Conservation (phyloP, 1,140 invertebrate species). For the Panagrolaimus sp. region DNA sequence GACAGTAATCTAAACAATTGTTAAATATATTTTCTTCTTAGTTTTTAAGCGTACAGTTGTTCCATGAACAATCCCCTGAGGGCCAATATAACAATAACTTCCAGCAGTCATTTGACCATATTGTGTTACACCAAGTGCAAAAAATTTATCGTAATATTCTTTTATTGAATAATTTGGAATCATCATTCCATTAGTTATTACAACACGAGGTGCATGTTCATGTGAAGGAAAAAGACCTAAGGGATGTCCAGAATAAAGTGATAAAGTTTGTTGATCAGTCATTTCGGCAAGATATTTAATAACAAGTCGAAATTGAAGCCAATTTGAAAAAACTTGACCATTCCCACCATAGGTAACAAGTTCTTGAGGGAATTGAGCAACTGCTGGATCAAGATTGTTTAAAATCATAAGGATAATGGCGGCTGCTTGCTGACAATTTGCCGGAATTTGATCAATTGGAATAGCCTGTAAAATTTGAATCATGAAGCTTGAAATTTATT, state of each 20-base stretch:
- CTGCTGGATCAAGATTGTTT: constrained; percentile 54
- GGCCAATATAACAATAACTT: constrained; percentile 71
- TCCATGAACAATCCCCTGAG: constrained; percentile 71
- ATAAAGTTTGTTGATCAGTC: constrained; percentile 67
- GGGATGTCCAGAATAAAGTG: constrained; percentile 70
- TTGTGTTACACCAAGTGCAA: constrained; percentile 67
- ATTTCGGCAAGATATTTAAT: constrained; percentile 68
- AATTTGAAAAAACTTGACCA: constrained; percentile 71
- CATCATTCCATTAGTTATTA: constrained; percentile 71
- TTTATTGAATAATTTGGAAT: constrained; percentile 69
- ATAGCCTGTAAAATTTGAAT: constrained; percentile 63
- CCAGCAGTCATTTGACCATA: constrained; percentile 68
- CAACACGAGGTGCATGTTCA: constrained; percentile 64
- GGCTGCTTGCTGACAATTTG: constrained; percentile 63
- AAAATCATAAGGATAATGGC: constrained; percentile 63
- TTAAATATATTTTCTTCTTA: not conserved
- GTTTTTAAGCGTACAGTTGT: constrained; percentile 65
- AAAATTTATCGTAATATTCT: constrained; percentile 65
- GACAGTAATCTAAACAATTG: constrained; percentile 65
- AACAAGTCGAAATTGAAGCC: constrained; percentile 69
- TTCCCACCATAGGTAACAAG: constrained; percentile 70
- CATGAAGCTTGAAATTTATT: not conserved
- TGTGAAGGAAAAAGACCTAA: constrained; percentile 67
- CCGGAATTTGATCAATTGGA: constrained; percentile 66
- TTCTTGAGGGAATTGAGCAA: constrained; percentile 66